Conservation (phyloP, 2,113 vertebrate genomes). For the Calonectris borealis region DNA sequence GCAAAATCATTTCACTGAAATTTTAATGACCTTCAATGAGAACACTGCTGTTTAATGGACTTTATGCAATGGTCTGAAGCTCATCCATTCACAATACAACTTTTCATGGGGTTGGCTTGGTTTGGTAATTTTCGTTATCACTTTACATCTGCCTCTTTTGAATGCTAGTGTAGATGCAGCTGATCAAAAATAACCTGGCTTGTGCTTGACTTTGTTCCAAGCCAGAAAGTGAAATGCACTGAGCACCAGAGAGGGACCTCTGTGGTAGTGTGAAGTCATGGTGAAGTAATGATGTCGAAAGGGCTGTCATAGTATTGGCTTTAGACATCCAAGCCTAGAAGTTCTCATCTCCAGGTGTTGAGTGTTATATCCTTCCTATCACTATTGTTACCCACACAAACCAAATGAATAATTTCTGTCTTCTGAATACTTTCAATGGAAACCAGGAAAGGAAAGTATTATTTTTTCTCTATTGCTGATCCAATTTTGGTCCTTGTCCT, state of each 20-base stretch:
- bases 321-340: background rate
- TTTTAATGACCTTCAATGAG: slow-evolving; percentile 38
- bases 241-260: background rate
- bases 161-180: background rate
- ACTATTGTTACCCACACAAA: background rate
- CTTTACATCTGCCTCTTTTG: background rate
- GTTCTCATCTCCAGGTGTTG: background rate
- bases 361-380: background rate
- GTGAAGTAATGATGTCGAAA: background rate
- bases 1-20: slow-evolving; percentile 40
- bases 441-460: background rate
- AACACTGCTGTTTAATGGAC: slow-evolving; percentile 8
- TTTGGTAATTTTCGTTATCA: background rate
- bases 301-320: background rate
- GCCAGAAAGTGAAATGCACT: background rate
- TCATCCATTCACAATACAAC: background rate
- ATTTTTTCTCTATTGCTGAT: background rate
- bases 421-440: background rate
- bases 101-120: background rate
- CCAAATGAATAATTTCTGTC: background rate
- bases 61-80: background rate
- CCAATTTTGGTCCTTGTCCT: background rate
- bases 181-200: background rate
- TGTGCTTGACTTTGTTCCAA: slow-evolving; percentile 1
- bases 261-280: background rate